Evolutionary conservation across 2,797 vertebrate species (phyloP).

Genomic region (Chromis chromis): DNA sequence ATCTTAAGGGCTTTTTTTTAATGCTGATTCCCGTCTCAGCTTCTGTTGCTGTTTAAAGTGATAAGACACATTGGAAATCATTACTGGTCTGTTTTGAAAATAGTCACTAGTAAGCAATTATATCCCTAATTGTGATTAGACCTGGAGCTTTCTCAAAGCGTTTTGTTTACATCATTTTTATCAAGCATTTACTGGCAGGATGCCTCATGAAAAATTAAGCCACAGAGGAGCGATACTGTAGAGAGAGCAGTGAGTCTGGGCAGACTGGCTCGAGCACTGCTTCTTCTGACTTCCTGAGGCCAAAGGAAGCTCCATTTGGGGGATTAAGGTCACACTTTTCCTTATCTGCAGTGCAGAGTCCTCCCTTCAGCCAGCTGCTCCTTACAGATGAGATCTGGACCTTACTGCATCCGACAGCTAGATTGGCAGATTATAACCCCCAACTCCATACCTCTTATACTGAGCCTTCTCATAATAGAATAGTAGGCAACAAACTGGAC

Average conservation of each 20-base stretch:
- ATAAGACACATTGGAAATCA: slow-evolving; percentile 48
- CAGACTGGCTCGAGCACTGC: slow-evolving; percentile 16
- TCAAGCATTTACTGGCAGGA: slow-evolving; percentile 51
- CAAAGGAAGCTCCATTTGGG: slow-evolving; percentile 63
- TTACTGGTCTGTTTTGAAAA: slow-evolving; percentile 52
- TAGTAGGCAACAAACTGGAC: slow-evolving; percentile 44
- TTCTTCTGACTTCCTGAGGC: slow-evolving; percentile 55
- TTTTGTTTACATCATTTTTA: slow-evolving; percentile 50
- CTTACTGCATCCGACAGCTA: slow-evolving; percentile 47
- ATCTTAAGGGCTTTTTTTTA: slow-evolving; percentile 20
- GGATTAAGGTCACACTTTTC: slow-evolving; percentile 65
- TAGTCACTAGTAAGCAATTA: slow-evolving; percentile 53
- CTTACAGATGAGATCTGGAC: slow-evolving; percentile 72
- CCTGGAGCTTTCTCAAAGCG: slow-evolving; percentile 28
- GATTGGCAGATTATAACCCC: slow-evolving; percentile 50
- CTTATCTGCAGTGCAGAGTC: slow-evolving; percentile 68
- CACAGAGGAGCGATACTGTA: slow-evolving; percentile 34
- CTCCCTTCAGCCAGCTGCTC: slow-evolving; percentile 59
- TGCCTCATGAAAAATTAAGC: slow-evolving; percentile 44
- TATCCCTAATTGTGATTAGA: slow-evolving; percentile 57
- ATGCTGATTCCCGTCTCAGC: slow-evolving; percentile 26
- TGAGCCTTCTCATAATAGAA: slow-evolving; percentile 44
- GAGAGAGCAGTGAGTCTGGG: neutral
- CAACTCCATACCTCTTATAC: slow-evolving; percentile 45
- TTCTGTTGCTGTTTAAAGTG: slow-evolving; percentile 35